Percentiles rank a stretch among this genome's conserved stretches.
Conservation (phyloP, 2,113 vertebrate genomes). For the Elachura formosa region DNA sequence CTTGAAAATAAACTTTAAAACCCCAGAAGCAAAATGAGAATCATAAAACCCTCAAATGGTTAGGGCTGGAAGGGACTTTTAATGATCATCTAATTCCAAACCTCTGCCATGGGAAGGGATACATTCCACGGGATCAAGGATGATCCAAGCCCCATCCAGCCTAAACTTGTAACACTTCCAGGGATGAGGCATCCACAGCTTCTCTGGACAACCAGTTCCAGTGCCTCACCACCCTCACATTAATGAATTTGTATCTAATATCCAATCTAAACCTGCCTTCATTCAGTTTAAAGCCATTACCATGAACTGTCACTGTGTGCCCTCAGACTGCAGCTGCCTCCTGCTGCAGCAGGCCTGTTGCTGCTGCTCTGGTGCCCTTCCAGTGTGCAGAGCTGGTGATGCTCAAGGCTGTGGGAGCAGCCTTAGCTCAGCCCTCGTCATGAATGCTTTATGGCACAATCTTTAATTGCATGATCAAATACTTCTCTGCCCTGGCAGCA, state of each 20-base stretch:
- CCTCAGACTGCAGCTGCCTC: not conserved
- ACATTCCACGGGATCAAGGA: not conserved
- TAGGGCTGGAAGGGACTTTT: not conserved
- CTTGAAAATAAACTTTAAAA: not conserved
- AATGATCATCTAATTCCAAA: not conserved
- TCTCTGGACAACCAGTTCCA: not conserved
- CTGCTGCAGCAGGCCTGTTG: not conserved
- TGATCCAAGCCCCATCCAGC: not conserved
- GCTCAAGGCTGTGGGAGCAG: not conserved
- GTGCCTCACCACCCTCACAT: not conserved
- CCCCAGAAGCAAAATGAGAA: not conserved
- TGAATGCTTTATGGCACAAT: not conserved
- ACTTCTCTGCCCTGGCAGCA: not conserved
- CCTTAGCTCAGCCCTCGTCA: not conserved
- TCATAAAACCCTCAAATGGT: not conserved
- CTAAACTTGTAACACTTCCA: not conserved
- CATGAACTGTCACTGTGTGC: not conserved
- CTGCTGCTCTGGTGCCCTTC: not conserved
- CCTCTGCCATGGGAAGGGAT: not conserved
- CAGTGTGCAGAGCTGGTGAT: not conserved
- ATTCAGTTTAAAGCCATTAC: not conserved
- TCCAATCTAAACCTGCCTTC: not conserved
- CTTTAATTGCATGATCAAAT: slow-evolving; percentile 6
- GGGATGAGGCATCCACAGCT: not conserved
- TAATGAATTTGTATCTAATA: not conserved